Percentiles rank a stretch among this genome's conserved stretches.
phyloP scores from a whole-genome alignment of 2,113 vertebrate species.

The Gopherus flavomarginatus region DNA sequence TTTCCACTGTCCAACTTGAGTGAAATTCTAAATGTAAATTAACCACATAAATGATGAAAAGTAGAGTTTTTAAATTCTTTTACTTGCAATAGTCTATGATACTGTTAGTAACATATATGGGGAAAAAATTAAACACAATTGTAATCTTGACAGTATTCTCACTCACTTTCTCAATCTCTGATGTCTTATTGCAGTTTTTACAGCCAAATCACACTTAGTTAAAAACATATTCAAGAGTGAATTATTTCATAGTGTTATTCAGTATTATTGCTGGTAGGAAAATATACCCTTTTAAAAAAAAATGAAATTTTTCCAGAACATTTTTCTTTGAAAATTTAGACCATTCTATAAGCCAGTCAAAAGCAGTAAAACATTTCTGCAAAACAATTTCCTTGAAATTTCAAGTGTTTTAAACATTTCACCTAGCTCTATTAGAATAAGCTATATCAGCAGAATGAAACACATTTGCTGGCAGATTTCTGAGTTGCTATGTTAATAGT shows the following conservation, averaged over 20 bases:
- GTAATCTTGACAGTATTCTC: background rate
- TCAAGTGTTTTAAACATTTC: background rate
- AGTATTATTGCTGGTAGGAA: background rate
- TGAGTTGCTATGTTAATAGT: background rate
- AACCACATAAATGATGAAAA: background rate
- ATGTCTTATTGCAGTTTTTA: background rate
- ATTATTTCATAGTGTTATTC: background rate
- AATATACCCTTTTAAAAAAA: background rate
- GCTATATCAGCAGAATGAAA: background rate
- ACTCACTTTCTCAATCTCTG: background rate
- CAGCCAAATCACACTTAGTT: background rate
- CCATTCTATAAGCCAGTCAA: background rate
- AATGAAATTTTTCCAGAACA: background rate
- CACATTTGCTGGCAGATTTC: background rate
- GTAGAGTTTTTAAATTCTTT: background rate
- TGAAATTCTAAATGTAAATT: background rate
- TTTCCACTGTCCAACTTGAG: background rate
- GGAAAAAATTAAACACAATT: background rate
- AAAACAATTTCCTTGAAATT: background rate
- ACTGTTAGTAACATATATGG: background rate
- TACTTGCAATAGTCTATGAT: background rate
- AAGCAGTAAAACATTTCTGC: background rate
- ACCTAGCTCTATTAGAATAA: background rate
- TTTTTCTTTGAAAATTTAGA: background rate
- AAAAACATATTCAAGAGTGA: background rate